A percentile compares a stretch with the other conserved stretches of the same genome.
Conservation (phyloP, 2,888 invertebrate species). For the Mactromeris polynyma region DNA sequence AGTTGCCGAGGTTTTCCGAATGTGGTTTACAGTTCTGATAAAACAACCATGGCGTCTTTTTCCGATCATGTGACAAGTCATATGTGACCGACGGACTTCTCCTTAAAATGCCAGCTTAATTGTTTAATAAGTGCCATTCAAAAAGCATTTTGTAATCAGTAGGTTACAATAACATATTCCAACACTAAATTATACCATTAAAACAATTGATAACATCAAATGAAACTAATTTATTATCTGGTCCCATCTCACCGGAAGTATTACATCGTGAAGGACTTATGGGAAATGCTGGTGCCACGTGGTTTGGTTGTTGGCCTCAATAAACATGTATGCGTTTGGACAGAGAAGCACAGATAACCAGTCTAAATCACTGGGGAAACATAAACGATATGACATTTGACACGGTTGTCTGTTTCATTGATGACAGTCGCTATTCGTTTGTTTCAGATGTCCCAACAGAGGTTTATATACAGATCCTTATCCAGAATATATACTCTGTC, state of each 20-base stretch:
- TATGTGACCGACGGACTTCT: too few relatives aligned
- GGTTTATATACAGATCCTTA: constrained; percentile 80
- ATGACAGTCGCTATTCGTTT: too few relatives aligned
- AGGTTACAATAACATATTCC: not conserved
- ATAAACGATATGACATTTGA: not conserved
- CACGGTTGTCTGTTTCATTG: not conserved
- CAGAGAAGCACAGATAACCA: not conserved
- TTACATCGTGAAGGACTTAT: not conserved
- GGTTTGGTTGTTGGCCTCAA: not conserved
- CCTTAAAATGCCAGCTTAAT: not conserved
- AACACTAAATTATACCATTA: not conserved
- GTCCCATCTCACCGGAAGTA: not conserved
- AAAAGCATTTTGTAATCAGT: not conserved
- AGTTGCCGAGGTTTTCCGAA: too few relatives aligned
- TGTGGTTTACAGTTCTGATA: too few relatives aligned
- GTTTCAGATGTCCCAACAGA: constrained; percentile 77
- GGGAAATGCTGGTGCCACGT: not conserved
- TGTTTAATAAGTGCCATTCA: not conserved
- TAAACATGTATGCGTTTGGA: not conserved
- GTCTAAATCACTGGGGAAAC: not conserved
- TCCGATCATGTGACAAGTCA: too few relatives aligned
- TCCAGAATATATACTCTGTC: constrained; percentile 94
- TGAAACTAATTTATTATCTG: not conserved
- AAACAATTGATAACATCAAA: not conserved
- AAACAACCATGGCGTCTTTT: too few relatives aligned